Base-by-base conservation (phyloP, 2,797 vertebrate species). In the Anas capensis region DNA sequence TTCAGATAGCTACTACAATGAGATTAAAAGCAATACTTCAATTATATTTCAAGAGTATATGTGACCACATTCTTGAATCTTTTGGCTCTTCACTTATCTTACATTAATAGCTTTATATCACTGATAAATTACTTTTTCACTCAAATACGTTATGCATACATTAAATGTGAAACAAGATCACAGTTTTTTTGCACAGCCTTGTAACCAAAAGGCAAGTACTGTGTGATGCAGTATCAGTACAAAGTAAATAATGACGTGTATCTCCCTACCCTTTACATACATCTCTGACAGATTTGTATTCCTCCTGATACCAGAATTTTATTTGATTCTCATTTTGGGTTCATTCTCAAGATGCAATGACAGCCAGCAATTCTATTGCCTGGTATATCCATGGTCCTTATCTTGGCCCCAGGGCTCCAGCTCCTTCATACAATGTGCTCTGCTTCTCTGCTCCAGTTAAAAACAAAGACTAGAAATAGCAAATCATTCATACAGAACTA, bases 1-100 rank as follows among this genome's bases (percentile, higher is more conserved):
- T 82, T 78, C 49, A 61, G 36, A 75, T 18, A 79, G 72, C 48
- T 62, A 23, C 10, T 65, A 81, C 90, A 95, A 77, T 60, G 17
- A 68, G 15, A 86, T 89, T 82, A 87, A 94, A 89, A 42, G 14
- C 9, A 23, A 18, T 91, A 69, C 51, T 88, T 91, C 58, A 60
- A 72, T 65, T 88, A 27, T 15, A 38, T 65, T 87, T 87, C 48
- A 78, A 58, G 27, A 75, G 54, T 64, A 23, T 8, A 46, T 20
- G 49, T n/a, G 49, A 75, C 48, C 18, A 33, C 1, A 12, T 75
- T 92, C 49, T 91, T 78, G 10, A 94, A 65, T 42, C 8, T 65
- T 91, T 61, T 5, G 1, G 11, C 8, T 88, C 88, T 89, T 78
- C 38, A 29, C 38, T 44, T 87, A 31, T 64, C 19, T 85, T 58